Conservation (phyloP, 2,888 invertebrate species). For the Parnassius mnemosyne region DNA sequence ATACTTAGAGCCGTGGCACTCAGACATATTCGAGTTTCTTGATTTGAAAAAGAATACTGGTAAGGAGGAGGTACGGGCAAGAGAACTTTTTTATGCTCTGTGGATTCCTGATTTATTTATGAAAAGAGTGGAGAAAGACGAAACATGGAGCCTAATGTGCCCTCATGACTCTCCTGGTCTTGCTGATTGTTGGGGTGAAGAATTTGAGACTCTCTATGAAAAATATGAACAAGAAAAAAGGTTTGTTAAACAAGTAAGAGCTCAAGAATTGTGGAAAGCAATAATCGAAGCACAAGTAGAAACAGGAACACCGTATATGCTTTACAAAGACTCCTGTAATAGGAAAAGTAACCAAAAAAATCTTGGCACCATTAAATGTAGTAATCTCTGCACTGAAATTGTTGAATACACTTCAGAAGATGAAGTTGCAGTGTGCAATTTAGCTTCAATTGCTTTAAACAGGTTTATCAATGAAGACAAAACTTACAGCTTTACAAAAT, state of each 20-base stretch:
- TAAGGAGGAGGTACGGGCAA: slow-evolving; percentile 95
- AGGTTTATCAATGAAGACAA: slow-evolving; percentile 92
- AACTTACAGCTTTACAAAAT: slow-evolving; percentile 92
- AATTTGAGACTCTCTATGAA: slow-evolving; percentile 93
- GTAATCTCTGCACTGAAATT: slow-evolving; percentile 98
- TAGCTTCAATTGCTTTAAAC: slow-evolving; percentile 98
- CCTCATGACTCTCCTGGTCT: slow-evolving; percentile 96
- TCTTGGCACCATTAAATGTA: slow-evolving; percentile 98
- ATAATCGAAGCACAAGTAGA: slow-evolving; percentile 97
- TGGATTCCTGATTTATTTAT: slow-evolving; percentile 99
- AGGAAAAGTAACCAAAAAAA: slow-evolving; percentile 98
- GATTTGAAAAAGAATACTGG: slow-evolving; percentile 97
- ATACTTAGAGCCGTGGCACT: slow-evolving; percentile 99
- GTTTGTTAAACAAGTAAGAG: slow-evolving; percentile 85
- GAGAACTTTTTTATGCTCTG: slow-evolving; percentile 97
- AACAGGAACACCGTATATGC: slow-evolving; percentile 98
- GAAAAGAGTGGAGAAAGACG: slow-evolving; percentile 93
- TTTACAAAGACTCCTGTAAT: slow-evolving; percentile 98
- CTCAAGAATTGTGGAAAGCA: slow-evolving; percentile 95
- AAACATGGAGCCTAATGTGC: slow-evolving; percentile 97
- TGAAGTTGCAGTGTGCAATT: slow-evolving; percentile 98
- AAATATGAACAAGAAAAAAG: slow-evolving; percentile 91
- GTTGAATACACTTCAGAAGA: slow-evolving; percentile 95
- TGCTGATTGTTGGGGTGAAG: slow-evolving; percentile 95
- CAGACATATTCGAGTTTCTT: slow-evolving; percentile 96